A percentile compares a stretch with the other conserved stretches of the same genome.
Conservation (phyloP, 2,797 vertebrate genomes). For the Silurus aristotelis region DNA sequence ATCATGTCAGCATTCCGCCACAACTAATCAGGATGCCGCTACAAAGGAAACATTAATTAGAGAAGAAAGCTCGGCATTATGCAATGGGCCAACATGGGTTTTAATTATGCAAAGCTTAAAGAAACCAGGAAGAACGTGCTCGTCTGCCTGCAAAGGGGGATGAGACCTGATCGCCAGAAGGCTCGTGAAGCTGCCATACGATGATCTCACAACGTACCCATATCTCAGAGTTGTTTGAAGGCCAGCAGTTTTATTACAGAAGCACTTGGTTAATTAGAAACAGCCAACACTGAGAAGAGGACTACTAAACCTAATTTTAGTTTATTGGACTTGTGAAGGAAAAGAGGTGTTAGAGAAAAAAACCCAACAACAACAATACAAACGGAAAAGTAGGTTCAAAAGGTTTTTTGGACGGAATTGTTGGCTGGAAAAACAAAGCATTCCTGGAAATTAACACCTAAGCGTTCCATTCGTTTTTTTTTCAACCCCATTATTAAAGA, state of each 20-base stretch:
- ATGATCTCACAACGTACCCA: background rate
- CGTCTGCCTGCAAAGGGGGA: background rate
- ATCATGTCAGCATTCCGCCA: conserved; percentile 40
- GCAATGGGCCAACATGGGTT: background rate
- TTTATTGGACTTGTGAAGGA: background rate
- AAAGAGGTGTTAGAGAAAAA: no score
- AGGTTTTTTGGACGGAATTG: no score
- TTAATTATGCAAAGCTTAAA: conserved; percentile 6
- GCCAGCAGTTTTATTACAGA: background rate
- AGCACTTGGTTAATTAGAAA: background rate
- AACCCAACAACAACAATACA: no score
- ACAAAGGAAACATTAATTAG: conserved; percentile 46
- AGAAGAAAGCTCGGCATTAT: conserved; percentile 22
- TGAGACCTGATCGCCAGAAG: background rate
- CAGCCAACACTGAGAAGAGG: background rate
- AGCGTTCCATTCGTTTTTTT: no score
- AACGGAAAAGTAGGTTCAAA: no score
- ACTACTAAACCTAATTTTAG: background rate
- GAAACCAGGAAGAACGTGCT: background rate
- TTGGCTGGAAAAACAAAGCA: no score
- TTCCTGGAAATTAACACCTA: no score
- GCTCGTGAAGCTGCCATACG: background rate
- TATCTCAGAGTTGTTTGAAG: background rate
- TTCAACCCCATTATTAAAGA: no score
- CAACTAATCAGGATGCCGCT: conserved; percentile 43